Base-by-base conservation (phyloP, 2,888 invertebrate species). In the Tinea pellionella region DNA sequence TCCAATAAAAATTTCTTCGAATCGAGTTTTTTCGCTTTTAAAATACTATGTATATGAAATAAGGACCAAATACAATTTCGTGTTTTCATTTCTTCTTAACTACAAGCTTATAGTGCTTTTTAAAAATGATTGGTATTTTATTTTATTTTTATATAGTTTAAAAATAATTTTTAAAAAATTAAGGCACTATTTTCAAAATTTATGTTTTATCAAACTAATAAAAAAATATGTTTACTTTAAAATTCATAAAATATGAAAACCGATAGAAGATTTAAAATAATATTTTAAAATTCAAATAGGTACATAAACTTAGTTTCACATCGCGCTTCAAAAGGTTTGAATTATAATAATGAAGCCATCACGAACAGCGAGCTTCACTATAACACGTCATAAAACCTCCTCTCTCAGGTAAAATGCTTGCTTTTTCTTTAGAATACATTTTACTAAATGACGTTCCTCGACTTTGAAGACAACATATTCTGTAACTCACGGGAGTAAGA, bases 261-360 rank as follows among this genome's bases (percentile, higher is more conserved):
- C n/a, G 9, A 12, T 47, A 47, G 15, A 47, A 2, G 47, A 47
- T 47, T 15, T n/a, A 15, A 16, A 16, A 47, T 2, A 15, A 47
- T 15, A n/a, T 15, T 47, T 16, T 13, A 32, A 32, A 57, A 32
- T 57, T n/a, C 57, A 13, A 13, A 32, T 32, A 30, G 15, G 8
- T 57, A 57, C 19, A 19, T 57, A 57, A 57, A 30, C 15, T 57
- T 57, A 55, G 19, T 55, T 32, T 57, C 9, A 53, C 18, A 24
- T 32, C 32, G 32, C 32, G 6, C 32, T 57, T 15, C 15, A 30
- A 32, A 32, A 32, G 30, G 57, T 15, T 30, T 32, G 32, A 57
- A 32, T 57, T 57, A 57, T 57, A 57, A 57, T 57, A 57, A 57
- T 57, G 57, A 57, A 57, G 32, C 57, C 32, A 57, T 57, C 57